Percentiles rank a stretch among this genome's conserved stretches.
These are phyloP conservation scores for Ctenodactylus gundi DNA, from an alignment of 2,113 vertebrate species.

Conservation along the genomic window DNA sequence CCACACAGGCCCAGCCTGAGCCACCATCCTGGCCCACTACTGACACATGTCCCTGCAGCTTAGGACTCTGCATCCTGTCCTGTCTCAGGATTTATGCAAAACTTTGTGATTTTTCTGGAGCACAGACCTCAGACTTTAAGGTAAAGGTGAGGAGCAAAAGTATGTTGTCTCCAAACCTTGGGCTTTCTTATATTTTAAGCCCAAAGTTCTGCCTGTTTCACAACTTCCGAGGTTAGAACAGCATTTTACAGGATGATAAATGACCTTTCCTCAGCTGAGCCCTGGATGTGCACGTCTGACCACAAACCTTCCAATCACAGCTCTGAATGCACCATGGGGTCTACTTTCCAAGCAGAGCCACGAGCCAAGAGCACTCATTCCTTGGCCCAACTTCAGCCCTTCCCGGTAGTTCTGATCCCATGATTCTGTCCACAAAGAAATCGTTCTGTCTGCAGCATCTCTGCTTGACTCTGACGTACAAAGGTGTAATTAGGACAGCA, in stretches of 20 bases:
- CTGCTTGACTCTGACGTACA: constrained; percentile 65
- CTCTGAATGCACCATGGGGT: neutral
- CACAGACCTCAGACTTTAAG: neutral
- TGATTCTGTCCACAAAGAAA: constrained; percentile 42
- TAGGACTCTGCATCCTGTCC: neutral
- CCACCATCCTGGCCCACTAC: too few species aligned
- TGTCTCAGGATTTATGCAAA: neutral
- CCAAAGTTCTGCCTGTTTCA: neutral
- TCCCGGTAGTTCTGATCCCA: constrained; percentile 58
- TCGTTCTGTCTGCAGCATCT: constrained; percentile 44
- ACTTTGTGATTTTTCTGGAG: neutral
- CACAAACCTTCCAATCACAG: neutral
- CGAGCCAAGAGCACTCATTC: constrained; percentile 8
- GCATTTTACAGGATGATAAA: constrained; percentile 20
- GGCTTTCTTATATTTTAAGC: neutral
- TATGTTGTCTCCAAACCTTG: neutral
- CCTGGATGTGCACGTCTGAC: neutral
- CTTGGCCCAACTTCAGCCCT: constrained; percentile 57
- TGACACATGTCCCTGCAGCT: neutral
- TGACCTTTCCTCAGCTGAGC: neutral
- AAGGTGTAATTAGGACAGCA: constrained; percentile 78
- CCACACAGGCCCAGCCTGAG: fast-evolving
- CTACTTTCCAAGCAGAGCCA: constrained; percentile 36
- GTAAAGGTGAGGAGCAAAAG: neutral
- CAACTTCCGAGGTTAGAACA: neutral